Conservation (phyloP, 2,113 vertebrate genomes). For the Grus americana region DNA sequence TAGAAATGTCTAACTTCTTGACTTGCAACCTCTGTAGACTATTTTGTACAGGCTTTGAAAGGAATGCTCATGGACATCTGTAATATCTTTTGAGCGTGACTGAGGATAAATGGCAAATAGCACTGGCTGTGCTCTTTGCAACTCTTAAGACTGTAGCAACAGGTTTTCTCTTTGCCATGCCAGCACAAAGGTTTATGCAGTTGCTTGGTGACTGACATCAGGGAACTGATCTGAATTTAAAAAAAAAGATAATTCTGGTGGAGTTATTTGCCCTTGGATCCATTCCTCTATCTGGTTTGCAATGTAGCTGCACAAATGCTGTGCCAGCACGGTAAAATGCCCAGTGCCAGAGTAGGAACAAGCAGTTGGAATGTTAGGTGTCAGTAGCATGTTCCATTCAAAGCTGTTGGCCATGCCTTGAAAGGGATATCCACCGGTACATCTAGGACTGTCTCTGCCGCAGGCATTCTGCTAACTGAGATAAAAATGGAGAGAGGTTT, state of each 20-base stretch:
- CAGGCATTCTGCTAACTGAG: background rate
- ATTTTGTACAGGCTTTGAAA: background rate
- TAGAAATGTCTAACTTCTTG: background rate
- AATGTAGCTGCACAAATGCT: background rate
- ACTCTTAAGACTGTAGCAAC: background rate
- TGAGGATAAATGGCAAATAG: background rate
- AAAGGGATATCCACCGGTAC: background rate
- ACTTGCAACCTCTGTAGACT: background rate
- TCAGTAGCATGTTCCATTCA: accelerated
- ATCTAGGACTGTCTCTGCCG: background rate
- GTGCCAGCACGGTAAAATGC: background rate
- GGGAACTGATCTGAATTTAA: background rate
- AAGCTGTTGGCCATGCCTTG: background rate
- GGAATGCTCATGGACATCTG: background rate
- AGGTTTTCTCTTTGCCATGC: background rate
- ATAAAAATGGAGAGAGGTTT: background rate
- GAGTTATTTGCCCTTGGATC: background rate
- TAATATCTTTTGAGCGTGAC: background rate
- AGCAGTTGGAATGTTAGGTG: background rate
- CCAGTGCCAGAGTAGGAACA: background rate
- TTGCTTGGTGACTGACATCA: background rate
- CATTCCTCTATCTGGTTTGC: background rate
- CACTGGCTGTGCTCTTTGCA: background rate
- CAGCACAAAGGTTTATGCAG: background rate
- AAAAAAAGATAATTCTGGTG: background rate